Conservation (phyloP, 2,888 invertebrate species). For the Asteroscopus sphinx region DNA sequence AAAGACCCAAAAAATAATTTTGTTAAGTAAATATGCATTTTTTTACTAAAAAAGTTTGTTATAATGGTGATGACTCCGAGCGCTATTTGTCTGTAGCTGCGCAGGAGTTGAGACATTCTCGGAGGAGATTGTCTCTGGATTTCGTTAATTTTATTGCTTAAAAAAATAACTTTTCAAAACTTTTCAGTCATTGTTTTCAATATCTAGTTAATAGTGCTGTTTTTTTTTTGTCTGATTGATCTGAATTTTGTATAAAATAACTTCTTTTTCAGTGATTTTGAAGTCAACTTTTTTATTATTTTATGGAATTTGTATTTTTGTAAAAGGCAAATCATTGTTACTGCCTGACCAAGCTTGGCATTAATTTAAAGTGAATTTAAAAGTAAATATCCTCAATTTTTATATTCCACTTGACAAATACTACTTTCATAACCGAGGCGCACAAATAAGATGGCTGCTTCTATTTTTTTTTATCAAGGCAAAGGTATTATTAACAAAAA, state of each 20-base stretch:
- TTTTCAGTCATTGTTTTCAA: neutral
- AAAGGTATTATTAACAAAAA: too few species aligned
- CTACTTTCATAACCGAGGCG: neutral
- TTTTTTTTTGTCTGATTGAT: neutral
- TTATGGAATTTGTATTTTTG: neutral
- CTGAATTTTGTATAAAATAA: neutral
- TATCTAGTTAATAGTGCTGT: neutral
- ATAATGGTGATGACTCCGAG: constrained; percentile 41
- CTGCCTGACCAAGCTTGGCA: constrained; percentile 34
- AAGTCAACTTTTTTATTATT: neutral
- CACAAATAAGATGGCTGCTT: constrained; percentile 5
- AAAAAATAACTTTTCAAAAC: neutral
- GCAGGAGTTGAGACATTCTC: constrained; percentile 57
- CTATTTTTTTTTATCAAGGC: constrained; percentile 1
- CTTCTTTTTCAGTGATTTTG: constrained; percentile 12
- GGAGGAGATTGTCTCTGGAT: constrained; percentile 52
- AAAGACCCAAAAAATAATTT: neutral
- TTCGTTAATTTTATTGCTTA: neutral
- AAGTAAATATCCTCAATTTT: constrained; percentile 19
- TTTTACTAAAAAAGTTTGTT: constrained; percentile 12
- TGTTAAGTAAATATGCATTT: neutral
- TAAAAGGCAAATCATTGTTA: constrained; percentile 23
- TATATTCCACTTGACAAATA: constrained; percentile 9
- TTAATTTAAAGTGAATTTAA: neutral
- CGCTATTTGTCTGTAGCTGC: constrained; percentile 23